A percentile compares a stretch with the other conserved stretches of the same genome.
Conservation (phyloP, 2,888 invertebrate genomes). For the Conomelus anceps region DNA sequence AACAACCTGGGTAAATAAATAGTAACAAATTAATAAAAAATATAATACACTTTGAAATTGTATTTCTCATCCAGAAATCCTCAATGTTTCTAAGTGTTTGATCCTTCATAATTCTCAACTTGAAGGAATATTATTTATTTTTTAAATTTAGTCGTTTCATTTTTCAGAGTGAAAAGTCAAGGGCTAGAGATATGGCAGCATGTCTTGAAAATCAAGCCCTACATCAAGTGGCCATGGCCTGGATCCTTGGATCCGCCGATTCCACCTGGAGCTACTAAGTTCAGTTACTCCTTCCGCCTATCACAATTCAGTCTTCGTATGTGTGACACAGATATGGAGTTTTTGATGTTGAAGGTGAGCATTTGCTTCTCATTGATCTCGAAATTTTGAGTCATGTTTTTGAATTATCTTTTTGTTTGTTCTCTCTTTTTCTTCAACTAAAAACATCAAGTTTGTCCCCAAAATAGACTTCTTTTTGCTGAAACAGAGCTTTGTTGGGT, state of each 20-base stretch:
- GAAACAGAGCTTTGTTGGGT: no score
- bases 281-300: conserved; percentile 61
- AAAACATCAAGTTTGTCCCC: no score
- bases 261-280: conserved; percentile 67
- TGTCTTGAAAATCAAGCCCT: conserved; percentile 17
- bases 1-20: background rate
- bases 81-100: no score
- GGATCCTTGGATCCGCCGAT: conserved; percentile 57
- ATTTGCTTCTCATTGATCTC: no score
- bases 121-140: background rate
- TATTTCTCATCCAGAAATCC: no score
- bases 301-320: conserved; percentile 57
- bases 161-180: conserved; percentile 34
- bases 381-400: no score
- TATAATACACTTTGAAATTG: no score
- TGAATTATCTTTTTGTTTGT: no score
- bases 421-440: no score
- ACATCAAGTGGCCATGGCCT: conserved; percentile 15
- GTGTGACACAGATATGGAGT: conserved; percentile 63
- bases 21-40: no score
- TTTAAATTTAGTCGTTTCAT: background rate
- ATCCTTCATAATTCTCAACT: no score
- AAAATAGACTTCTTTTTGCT: no score
- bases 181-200: conserved; percentile 29
- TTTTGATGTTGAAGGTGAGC: conserved; percentile 56